Evolutionary conservation across 2,888 invertebrate species (phyloP).

Genomic region (Agriopis leucophaearia): DNA sequence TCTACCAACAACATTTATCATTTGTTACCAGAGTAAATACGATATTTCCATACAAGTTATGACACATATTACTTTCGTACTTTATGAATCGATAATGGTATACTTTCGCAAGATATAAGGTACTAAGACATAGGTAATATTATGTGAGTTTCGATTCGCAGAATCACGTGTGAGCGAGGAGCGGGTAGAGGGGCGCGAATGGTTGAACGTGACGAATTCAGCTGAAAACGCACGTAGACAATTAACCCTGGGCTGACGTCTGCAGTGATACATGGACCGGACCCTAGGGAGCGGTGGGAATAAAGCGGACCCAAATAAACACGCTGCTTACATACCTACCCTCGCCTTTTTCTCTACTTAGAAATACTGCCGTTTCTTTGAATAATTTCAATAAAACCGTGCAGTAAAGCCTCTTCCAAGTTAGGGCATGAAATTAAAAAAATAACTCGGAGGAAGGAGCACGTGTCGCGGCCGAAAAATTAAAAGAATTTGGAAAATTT

Average conservation of each 20-base stretch:
- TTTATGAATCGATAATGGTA: conserved; percentile 44
- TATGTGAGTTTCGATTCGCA: conserved; percentile 51
- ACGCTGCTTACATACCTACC: conserved; percentile 61
- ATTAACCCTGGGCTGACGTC: conserved; percentile 77
- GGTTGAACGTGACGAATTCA: conserved; percentile 74
- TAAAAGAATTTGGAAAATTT: conserved; percentile 79
- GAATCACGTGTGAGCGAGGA: conserved; percentile 54
- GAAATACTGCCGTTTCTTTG: conserved; percentile 50
- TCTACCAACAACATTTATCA: conserved; percentile 57
- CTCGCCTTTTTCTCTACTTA: conserved; percentile 55
- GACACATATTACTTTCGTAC: conserved; percentile 49
- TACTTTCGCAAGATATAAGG: conserved; percentile 48
- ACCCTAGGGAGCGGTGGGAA: conserved; percentile 62
- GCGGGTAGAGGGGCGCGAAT: conserved; percentile 51
- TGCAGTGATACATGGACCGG: conserved; percentile 74
- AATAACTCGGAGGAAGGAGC: conserved; percentile 60
- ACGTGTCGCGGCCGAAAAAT: conserved; percentile 75
- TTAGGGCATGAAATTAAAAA: conserved; percentile 54
- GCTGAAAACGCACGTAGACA: conserved; percentile 81
- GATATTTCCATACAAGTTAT: conserved; percentile 50
- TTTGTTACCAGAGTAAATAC: conserved; percentile 56
- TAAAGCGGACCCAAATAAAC: conserved; percentile 71
- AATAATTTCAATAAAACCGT: conserved; percentile 49
- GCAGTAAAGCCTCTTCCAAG: conserved; percentile 51
- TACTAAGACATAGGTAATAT: conserved; percentile 45